Percentiles rank a stretch among this genome's conserved stretches.
These are phyloP conservation scores for Cynodonichthys magdalenae DNA, from an alignment of 2,797 vertebrate species.

Conservation along the genomic window DNA sequence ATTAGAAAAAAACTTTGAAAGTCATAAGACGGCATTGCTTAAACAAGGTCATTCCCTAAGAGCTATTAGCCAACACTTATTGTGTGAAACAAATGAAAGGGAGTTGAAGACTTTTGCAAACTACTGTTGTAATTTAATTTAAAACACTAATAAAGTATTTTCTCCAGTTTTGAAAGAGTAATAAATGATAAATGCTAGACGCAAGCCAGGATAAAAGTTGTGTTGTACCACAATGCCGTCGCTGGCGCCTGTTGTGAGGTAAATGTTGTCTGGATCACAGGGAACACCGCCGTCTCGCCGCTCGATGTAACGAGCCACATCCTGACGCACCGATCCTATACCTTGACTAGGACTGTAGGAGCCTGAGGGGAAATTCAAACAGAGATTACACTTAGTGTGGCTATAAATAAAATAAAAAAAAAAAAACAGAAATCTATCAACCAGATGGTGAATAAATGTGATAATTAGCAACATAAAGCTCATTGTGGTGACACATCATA, in stretches of 20 bases:
- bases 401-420: neutral
- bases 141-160: too few relatives aligned
- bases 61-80: too few relatives aligned
- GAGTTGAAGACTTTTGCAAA: too few relatives aligned
- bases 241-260: constrained; percentile 90
- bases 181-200: neutral
- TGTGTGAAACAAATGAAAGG: too few relatives aligned
- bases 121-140: too few relatives aligned
- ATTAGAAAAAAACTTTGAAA: too few relatives aligned
- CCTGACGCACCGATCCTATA: constrained; percentile 84
- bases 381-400: neutral
- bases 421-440: neutral
- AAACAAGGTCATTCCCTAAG: too few relatives aligned
- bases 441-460: neutral
- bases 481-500: too few relatives aligned
- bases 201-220: neutral
- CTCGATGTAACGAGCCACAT: constrained; percentile 87
- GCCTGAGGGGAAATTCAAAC: constrained; percentile 71
- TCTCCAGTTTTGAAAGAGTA: too few relatives aligned
- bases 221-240: constrained; percentile 87
- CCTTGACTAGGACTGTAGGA: constrained; percentile 90
- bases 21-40: too few relatives aligned
- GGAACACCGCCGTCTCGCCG: constrained; percentile 85
- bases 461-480: neutral
- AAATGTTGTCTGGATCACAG: constrained; percentile 84